Evolutionary conservation across 1,140 invertebrate genomes (phyloP).

Genomic region (Drosophila persimilis): DNA sequence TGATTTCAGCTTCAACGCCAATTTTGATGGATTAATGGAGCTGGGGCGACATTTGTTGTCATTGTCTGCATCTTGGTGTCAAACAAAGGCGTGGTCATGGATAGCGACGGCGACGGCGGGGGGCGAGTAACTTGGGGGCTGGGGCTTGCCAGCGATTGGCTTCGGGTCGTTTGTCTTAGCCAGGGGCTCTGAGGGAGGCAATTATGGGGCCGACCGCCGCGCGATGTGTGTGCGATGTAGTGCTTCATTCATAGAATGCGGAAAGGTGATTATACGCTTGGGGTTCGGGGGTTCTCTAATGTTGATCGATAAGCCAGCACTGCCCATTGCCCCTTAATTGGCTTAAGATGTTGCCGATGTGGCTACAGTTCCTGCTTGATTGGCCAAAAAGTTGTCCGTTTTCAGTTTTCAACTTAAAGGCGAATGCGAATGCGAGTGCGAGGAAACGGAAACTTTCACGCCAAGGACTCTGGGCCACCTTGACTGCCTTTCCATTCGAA

Average conservation of each 20-base stretch:
- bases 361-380: conserved; percentile 19
- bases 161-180: conserved; percentile 63
- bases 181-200: conserved; percentile 20
- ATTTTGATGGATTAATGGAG: conserved; percentile 68
- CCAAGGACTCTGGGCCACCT: conserved; percentile 22
- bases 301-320: conserved; percentile 57
- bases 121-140: conserved; percentile 3
- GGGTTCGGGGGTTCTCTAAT: conserved; percentile 30
- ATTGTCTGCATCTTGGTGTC: conserved; percentile 56
- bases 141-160: conserved; percentile 54
- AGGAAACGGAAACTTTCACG: conserved; percentile 17
- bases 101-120: background rate
- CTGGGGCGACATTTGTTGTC: conserved; percentile 47
- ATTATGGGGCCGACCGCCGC: conserved; percentile 39
- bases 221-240: conserved; percentile 12
- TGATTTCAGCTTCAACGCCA: conserved; percentile 58
- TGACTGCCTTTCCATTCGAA: conserved; percentile 60
- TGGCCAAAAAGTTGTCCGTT: conserved; percentile 14
- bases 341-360: background rate
- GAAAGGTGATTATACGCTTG: conserved; percentile 74
- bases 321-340: background rate
- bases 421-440: conserved; percentile 2
- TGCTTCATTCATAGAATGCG: conserved; percentile 64
- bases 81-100: conserved; percentile 49
- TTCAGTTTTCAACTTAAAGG: conserved; percentile 12